phyloP scores from a whole-genome alignment of 23 tunicate species.

The Botrylloides violaceus region DNA sequence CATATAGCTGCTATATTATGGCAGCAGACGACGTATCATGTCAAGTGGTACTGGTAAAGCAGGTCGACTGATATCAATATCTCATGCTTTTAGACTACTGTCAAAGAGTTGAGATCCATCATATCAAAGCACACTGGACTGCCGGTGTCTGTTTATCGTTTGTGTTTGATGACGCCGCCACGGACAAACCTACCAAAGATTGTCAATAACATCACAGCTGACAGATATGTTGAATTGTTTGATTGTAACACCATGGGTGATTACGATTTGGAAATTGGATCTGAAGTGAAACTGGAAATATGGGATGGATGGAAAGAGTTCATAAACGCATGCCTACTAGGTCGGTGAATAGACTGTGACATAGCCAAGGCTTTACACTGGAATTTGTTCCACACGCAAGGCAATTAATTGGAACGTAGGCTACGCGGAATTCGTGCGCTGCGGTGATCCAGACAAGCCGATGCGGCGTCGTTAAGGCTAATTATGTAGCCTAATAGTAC shows the following conservation, averaged over 20 bases:
- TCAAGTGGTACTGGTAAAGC: too few relatives aligned
- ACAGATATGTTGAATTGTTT: constrained; percentile 27
- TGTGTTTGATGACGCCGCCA: constrained; percentile 18
- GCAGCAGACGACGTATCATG: too few relatives aligned
- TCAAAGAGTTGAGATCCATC: constrained; percentile 61
- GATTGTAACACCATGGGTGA: constrained; percentile 73
- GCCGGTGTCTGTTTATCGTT: constrained; percentile 68
- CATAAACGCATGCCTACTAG: constrained; percentile 55
- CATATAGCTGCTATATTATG: too few relatives aligned
- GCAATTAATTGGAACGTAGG: not conserved
- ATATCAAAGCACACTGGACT: constrained; percentile 51
- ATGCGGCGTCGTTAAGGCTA: too few relatives aligned
- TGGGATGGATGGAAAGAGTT: constrained; percentile 98
- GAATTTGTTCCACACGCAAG: too few relatives aligned
- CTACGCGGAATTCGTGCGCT: not conserved
- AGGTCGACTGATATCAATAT: too few relatives aligned
- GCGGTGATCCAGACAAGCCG: too few relatives aligned
- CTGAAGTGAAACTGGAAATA: constrained; percentile 45
- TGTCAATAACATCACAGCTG: not conserved
- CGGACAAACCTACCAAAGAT: not conserved
- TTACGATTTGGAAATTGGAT: constrained; percentile 70
- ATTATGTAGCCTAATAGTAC: too few relatives aligned
- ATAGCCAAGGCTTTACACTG: too few relatives aligned
- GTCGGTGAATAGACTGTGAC: too few relatives aligned
- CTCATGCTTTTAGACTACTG: too few relatives aligned